Evolutionary conservation across 2,888 invertebrate genomes (phyloP), one percentile per base, ranked within the genome.

Genomic region (Homarus gammarus): DNA sequence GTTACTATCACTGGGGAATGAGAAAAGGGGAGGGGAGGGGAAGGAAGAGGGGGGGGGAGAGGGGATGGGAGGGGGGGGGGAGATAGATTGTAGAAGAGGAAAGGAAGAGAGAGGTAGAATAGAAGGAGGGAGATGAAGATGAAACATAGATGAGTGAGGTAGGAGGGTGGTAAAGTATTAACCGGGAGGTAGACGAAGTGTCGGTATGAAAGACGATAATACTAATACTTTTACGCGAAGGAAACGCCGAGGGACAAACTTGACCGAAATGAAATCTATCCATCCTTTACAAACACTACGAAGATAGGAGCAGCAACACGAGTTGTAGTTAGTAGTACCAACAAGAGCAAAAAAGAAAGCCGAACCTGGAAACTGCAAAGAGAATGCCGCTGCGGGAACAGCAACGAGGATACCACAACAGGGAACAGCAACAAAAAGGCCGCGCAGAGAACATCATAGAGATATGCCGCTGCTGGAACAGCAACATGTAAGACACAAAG

Each of bases 51-150:
- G 36, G n/a, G 27, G 12, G 18, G 38, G 36, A 36, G 31, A 51
- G 36, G 44, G 44, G 44, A 38, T 12, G 27, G 18, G 79, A 51
- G 12, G 56, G 79, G 56, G 56, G 31, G 51, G 79, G 56, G 79
- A 22, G 49, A 12, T 6, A 36, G 33, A 10, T 15, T 12, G 12
- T 8, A 33, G 44, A 5, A 44, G 6, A 56, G 56, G 56, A 56
- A 5, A 22, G 22, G 18, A 56, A 15, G 18, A 56, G 22, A 22
- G 18, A 56, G 56, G 22, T 44, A 44, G 44, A 44, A 27, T 1
- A 27, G 27, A 27, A 27, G 64, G 27, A 2, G 56, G 56, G 1
- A 2, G 56, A 2, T 0, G 18, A 22, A 22, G 22, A 56, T 3
- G 56, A 22, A 22, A 56, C 3, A 22, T 3, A 22, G 27, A 22